Evolutionary conservation across 2,888 invertebrate species (phyloP), one percentile per base, ranked within the genome.

Genomic region (Fragum fragum): DNA sequence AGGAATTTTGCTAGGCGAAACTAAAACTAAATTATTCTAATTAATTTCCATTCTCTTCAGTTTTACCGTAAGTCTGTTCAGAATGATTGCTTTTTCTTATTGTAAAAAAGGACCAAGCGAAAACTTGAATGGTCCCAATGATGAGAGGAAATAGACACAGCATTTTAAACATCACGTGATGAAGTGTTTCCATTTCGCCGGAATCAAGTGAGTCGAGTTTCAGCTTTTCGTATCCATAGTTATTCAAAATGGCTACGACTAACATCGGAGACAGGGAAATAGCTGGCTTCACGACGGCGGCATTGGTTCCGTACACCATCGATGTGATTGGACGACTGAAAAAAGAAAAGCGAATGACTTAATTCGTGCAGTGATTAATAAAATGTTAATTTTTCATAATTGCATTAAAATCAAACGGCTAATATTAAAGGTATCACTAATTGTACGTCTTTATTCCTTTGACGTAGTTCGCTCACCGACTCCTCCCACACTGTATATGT

Each of bases 211-310:
- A 74, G 1, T 73, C 79, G 26, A 84, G 76, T 73, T 86, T 86
- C 14, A 88, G 79, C 16, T 79, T 61, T n/a, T 88, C 83, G 81
- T 93, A 94, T 7, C 93, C 93, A 78, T 90, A 90, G 29, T 52
- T 36, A 74, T 92, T 93, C 28, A 94, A 83, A 21, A 94, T 87
- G 32, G 79, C 84, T 6, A 92, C 92, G 0, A 90, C 87, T n/a
- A 94, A 32, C 93, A 94, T 93, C 0, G 94, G 94, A 0, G 92
- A 86, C 47, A 47, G 16, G 5, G 47, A 47, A 16, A 9, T n/a
- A 5, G 16, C 14, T 14, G 47, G 47, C 14, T 47, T 47, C 2
- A 14, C 47, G 47, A 47, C 2, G 47, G 14, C 3, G 47, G 47
- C 5, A n/a, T 9, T 47, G 16, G 47, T 47, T 3, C 47, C 47